Conservation (phyloP, 2,888 invertebrate genomes). For the Celastrina argiolus region DNA sequence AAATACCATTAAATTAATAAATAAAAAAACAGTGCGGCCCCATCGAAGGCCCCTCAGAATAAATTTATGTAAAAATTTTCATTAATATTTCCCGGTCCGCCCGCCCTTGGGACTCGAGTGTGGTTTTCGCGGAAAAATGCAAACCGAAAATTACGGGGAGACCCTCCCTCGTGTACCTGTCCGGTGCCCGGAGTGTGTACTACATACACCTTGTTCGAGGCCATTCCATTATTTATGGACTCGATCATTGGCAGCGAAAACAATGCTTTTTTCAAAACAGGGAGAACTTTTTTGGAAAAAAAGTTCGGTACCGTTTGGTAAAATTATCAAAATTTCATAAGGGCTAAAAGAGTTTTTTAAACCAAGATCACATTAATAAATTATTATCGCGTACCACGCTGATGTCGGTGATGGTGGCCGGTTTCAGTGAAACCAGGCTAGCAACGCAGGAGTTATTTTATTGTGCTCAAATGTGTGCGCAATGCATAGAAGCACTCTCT, state of each 20-base stretch:
- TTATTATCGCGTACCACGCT: too few relatives aligned
- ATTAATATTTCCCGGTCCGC: constrained; percentile 77
- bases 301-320: neutral
- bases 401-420: too few relatives aligned
- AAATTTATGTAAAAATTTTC: constrained; percentile 79
- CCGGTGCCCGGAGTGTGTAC: constrained; percentile 53
- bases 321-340: too few relatives aligned
- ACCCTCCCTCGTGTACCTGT: constrained; percentile 67
- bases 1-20: constrained; percentile 79
- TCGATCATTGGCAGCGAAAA: constrained; percentile 32
- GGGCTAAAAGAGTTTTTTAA: too few relatives aligned
- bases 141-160: constrained; percentile 77
- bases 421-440: too few relatives aligned
- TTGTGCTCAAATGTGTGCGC: too few relatives aligned
- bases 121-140: constrained; percentile 78
- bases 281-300: neutral
- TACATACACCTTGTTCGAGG: constrained; percentile 31
- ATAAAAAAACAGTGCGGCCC: constrained; percentile 73
- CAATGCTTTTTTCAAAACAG: constrained; percentile 5
- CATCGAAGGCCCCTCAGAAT: constrained; percentile 73
- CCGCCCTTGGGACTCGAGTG: constrained; percentile 74
- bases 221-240: constrained; percentile 38
- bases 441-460: too few relatives aligned
- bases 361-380: too few relatives aligned
- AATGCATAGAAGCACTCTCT: too few relatives aligned